Base-by-base conservation (phyloP, 2,888 invertebrate species). In the Caenorhabditis sulstoni region DNA sequence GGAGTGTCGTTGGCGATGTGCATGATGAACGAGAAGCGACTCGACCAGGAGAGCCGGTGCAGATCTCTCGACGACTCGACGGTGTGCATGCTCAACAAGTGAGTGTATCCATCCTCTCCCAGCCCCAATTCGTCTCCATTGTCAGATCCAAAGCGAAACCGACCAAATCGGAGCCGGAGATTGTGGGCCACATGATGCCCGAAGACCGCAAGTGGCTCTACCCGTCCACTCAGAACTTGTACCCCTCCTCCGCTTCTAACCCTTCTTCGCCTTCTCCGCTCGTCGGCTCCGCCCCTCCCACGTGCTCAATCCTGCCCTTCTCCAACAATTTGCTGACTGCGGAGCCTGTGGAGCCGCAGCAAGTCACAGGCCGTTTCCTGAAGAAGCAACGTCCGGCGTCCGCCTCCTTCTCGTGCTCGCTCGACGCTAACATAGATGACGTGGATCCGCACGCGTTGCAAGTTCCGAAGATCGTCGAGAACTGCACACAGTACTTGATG, bases 1-100 rank as follows among this genome's bases (percentile, higher is more conserved):
- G 96, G 96, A 9, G 94, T 95, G 83, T 94, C 95, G 1, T 91
- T 96, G 84, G 93, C 94, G 64, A 94, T 94, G 90, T 96, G 96
- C 90, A 93, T 96, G 86, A 94, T 94, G 89, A 94, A 95, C 86
- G 96, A 96, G 91, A 91, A 93, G 75, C 88, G 93, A 9, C 45
- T 81, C 64, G 83, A 83, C 68, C 71, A 78, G 64, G 83, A 81
- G 65, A 81, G 75, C 53, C 75, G 83, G 14, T 83, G 83, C 47
- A 59, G 83, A 22, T 81, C 81, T 1, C 67, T 83, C 9, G 83
- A 83, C 50, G 83, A 83, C 50, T 81, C 83, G 2, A 71, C 80
- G 2, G 81, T 80, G 3, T 71, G 62, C 16, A 66, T 79, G 44
- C 49, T 79, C 12, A 73, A 73, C 14, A 66, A 62, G 55, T 66